Base-by-base conservation (phyloP, 2,888 invertebrate genomes). In the Leucophenga montana region DNA sequence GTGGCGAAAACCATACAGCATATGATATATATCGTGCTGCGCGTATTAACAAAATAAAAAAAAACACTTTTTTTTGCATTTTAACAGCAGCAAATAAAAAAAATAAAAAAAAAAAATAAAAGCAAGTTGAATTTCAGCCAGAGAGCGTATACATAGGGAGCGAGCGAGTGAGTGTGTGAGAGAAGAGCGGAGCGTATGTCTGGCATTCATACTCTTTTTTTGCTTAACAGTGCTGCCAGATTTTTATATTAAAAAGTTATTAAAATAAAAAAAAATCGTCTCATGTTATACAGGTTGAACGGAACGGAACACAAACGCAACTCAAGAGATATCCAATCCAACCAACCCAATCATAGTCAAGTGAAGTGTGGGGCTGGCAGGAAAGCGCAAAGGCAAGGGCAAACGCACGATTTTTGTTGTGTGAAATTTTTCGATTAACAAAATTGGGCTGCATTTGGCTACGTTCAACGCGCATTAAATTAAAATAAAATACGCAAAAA, bases 191-290 rank as follows among this genome's bases (percentile, higher is more conserved):
- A 22, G 27, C 64, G 64, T 20, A 46, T 64, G 56, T 18, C n/a
- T 22, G 46, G 48, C 20, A 8, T 53, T 20, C 48, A 14, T 13
- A 16, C 16, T 20, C 16, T 9, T 5, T 50, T 50, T 20, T 20
- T 53, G 14, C n/a, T 16, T 5, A 16, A 18, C 18, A 53, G 53
- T 53, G 53, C 14, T 53, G 53, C 53, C 53, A 53, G 53, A 20
- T 53, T 16, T 18, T 9, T 53, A 53, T 18, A 53, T 53, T 18
- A 48, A 48, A 78, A 80, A 79, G 79, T 73, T 48, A n/a, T 59
- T 59, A 27, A 71, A 72, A 66, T 62, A 27, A 4, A 27, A 27
- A 27, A 27, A 27, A 27, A 27, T 27, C 27, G 27, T 27, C 27
- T 27, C 27, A 27, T 27, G 27, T 27, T 27, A 27, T 27, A 27